Conservation (phyloP, 2,888 invertebrate species). For the Bruchidius siliquastri region DNA sequence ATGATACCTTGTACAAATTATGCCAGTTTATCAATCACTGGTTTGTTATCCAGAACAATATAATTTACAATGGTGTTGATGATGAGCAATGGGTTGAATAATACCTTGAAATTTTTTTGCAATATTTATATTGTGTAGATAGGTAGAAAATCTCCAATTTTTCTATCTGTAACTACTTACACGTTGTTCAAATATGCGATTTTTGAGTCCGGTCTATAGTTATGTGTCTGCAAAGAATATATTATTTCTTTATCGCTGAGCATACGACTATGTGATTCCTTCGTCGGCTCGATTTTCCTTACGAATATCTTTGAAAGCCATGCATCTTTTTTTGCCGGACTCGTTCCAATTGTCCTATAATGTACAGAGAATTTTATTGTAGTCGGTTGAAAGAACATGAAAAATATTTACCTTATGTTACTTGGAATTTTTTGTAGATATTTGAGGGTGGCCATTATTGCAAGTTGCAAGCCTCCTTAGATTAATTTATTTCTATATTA, state of each 20-base stretch:
- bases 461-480: constrained; percentile 14
- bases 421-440: constrained; percentile 33
- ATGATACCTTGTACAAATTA: too few relatives aligned
- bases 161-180: constrained; percentile 57
- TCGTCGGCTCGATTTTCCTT: constrained; percentile 87
- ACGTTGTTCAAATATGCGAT: constrained; percentile 84
- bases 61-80: too few relatives aligned
- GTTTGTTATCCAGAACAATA: neutral
- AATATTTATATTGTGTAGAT: neutral
- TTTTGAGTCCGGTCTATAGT: constrained; percentile 85
- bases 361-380: neutral
- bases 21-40: too few relatives aligned
- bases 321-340: constrained; percentile 57
- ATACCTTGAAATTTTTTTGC: neutral
- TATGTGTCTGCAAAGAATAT: constrained; percentile 92
- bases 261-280: constrained; percentile 95
- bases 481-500: constrained; percentile 23
- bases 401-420: constrained; percentile 34
- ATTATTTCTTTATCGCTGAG: constrained; percentile 94
- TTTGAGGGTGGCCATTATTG: constrained; percentile 39
- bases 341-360: constrained; percentile 40
- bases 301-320: constrained; percentile 88
- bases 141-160: neutral
- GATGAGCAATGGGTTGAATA: neutral
- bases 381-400: neutral